These are phyloP conservation scores for Ctenochaetus hawaiiensis DNA, from an alignment of 2,797 vertebrate species.

Conservation along the genomic window DNA sequence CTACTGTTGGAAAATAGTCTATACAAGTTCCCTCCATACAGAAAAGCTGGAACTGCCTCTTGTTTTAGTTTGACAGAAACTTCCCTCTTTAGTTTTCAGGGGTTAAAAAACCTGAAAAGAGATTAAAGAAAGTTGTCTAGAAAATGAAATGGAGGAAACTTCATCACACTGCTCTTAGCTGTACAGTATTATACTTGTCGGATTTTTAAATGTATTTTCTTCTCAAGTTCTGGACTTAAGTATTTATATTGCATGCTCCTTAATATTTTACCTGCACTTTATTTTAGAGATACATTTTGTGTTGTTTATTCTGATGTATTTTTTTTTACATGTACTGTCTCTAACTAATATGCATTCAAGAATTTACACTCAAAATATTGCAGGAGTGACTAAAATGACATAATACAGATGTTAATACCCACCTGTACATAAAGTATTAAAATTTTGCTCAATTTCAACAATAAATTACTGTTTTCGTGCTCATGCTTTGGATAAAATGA, in stretches of 20 bases:
- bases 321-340: background rate
- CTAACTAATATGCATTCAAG: too few species aligned
- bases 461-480: background rate
- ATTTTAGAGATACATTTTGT: background rate
- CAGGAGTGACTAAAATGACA: background rate
- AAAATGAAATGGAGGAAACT: background rate
- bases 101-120: background rate
- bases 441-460: background rate
- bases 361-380: background rate
- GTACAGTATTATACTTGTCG: background rate
- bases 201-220: background rate
- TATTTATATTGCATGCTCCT: background rate
- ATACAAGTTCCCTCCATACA: slow-evolving; percentile 23
- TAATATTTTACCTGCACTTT: too few species aligned
- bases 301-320: background rate
- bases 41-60: background rate
- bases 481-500: too few species aligned
- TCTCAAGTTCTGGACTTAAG: background rate
- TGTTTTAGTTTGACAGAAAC: background rate
- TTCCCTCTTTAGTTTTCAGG: background rate
- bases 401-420: background rate
- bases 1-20: slow-evolving; percentile 52
- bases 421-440: background rate
- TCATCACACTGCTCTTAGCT: too few species aligned
- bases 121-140: background rate